phyloP scores from a whole-genome alignment of 2,113 vertebrate species.

The Malurus cyaneus region DNA sequence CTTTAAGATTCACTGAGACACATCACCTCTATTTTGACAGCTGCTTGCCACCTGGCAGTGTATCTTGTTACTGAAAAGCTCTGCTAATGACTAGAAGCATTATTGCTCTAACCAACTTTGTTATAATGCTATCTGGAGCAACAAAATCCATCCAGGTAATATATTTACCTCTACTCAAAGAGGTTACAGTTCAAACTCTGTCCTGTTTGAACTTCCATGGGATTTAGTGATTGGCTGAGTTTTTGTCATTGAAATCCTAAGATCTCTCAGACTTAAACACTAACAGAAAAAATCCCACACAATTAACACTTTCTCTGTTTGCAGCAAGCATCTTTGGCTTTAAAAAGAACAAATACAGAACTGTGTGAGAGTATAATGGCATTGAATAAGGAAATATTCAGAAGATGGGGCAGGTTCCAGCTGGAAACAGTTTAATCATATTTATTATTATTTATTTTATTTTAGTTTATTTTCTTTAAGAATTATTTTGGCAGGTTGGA shows the following conservation, averaged over 20 bases:
- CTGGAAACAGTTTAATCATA: neutral
- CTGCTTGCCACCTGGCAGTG: neutral
- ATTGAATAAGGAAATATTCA: neutral
- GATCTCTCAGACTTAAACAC: neutral
- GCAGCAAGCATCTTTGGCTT: neutral
- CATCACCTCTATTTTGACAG: neutral
- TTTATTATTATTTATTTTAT: neutral
- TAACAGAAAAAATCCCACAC: neutral
- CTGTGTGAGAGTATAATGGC: neutral
- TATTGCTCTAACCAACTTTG: neutral
- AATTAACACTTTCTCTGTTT: neutral
- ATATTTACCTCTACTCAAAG: neutral
- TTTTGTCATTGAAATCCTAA: neutral
- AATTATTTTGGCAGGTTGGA: neutral
- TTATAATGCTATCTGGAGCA: neutral
- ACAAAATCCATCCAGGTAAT: neutral
- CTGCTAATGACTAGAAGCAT: neutral
- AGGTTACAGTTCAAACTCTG: neutral
- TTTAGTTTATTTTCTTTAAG: neutral
- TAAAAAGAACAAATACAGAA: neutral
- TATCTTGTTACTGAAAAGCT: neutral
- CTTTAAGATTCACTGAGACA: neutral
- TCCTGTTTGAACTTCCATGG: neutral
- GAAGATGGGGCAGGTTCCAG: neutral
- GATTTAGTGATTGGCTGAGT: neutral